A percentile compares a stretch with the other conserved stretches of the same genome.
Evolutionary conservation across 2,888 invertebrate genomes (phyloP).

Genomic region (Venustoraphidia nigricollis): DNA sequence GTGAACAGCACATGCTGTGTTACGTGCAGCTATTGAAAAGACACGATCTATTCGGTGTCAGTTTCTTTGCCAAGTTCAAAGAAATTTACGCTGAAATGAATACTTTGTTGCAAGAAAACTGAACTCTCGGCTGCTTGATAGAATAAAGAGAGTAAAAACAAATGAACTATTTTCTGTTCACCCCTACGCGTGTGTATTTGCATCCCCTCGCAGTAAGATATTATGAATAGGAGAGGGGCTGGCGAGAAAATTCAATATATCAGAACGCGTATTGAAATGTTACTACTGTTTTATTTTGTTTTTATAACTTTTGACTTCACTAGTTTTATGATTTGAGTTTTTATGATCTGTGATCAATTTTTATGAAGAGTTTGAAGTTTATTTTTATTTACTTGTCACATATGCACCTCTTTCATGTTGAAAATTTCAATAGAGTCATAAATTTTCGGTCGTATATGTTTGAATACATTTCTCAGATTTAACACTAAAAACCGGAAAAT

Average conservation of each 20-base stretch:
- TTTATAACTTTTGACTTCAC: neutral
- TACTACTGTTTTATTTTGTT: neutral
- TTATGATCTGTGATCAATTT: neutral
- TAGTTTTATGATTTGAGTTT: conserved; percentile 1
- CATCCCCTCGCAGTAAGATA: neutral
- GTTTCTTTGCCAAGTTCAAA: no score
- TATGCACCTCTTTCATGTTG: no score
- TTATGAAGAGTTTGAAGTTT: neutral
- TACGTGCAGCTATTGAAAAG: no score
- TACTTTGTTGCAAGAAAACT: no score
- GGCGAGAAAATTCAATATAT: conserved; percentile 1
- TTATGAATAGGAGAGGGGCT: neutral
- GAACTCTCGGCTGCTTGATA: neutral
- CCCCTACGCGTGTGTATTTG: neutral
- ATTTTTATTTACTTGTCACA: no score
- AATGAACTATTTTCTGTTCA: neutral
- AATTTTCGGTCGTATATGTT: no score
- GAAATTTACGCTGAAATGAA: no score
- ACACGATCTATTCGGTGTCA: no score
- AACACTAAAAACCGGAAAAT: no score
- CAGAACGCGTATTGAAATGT: neutral
- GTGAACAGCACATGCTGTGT: no score
- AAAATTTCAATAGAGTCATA: no score
- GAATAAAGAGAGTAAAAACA: neutral
- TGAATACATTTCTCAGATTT: no score